A percentile compares a stretch with the other conserved stretches of the same genome.
Evolutionary conservation across 2,113 vertebrate species (phyloP).

Genomic region (Ramphastos sulfuratus): DNA sequence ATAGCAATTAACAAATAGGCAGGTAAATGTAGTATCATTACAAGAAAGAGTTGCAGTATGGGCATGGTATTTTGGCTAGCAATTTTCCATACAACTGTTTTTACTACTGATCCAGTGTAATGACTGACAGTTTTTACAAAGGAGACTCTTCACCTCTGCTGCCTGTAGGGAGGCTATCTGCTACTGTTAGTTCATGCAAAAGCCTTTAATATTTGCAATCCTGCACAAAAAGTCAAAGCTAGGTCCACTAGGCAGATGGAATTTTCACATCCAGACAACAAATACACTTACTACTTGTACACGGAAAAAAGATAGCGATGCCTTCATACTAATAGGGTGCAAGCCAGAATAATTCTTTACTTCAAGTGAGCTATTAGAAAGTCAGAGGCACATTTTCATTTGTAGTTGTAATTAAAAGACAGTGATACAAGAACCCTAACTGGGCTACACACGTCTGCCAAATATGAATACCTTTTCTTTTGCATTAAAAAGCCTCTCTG

Average conservation of each 20-base stretch:
- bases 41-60: background rate
- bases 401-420: background rate
- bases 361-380: background rate
- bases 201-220: background rate
- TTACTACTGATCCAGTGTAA: background rate
- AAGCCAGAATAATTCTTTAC: background rate
- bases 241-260: background rate
- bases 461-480: background rate
- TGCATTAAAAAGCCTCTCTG: background rate
- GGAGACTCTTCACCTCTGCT: background rate
- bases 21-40: background rate
- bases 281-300: background rate
- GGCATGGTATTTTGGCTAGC: background rate
- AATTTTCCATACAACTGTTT: background rate
- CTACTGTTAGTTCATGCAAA: background rate
- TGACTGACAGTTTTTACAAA: background rate
- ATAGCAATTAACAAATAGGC: background rate
- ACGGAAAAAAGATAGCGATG: fast-evolving
- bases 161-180: background rate
- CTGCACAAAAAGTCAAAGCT: background rate
- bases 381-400: background rate
- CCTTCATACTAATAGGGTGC: background rate
- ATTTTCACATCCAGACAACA: background rate
- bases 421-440: background rate
- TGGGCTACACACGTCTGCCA: fast-evolving